A percentile compares a stretch with the other conserved stretches of the same genome.
phyloP scores from a whole-genome alignment of 2,797 vertebrate species.

The Rhinophrynus dorsalis region DNA sequence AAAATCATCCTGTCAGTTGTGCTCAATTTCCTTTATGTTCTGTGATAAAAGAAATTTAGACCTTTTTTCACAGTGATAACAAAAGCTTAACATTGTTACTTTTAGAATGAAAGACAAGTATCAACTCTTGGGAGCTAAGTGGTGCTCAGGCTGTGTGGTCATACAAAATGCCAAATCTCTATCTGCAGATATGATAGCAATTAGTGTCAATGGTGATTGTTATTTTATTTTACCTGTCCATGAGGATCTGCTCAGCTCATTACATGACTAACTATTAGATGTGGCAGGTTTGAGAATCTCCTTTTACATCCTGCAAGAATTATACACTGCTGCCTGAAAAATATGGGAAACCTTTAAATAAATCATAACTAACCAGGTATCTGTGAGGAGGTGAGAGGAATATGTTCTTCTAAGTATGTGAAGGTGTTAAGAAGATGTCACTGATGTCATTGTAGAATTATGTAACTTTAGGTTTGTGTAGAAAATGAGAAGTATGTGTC shows the following conservation, averaged over 20 bases:
- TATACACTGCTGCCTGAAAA: background rate
- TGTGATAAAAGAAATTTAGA: conserved; percentile 5
- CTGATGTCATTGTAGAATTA: conserved; percentile 7
- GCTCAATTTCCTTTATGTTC: conserved; percentile 4
- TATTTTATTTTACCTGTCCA: conserved; percentile 46
- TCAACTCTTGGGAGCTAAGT: conserved; percentile 41
- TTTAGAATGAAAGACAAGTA: conserved; percentile 34
- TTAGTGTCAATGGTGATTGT: conserved; percentile 44
- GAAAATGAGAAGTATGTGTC: conserved; percentile 1
- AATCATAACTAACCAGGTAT: conserved; percentile 33
- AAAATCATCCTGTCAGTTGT: background rate
- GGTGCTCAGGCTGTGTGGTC: conserved; percentile 37
- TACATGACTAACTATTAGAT: conserved; percentile 43
- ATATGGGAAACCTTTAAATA: conserved; percentile 25
- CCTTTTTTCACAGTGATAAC: conserved; percentile 13
- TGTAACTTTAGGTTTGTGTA: conserved; percentile 1
- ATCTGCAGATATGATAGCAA: conserved; percentile 36
- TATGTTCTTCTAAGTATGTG: conserved; percentile 18
- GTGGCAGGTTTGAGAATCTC: conserved; percentile 18
- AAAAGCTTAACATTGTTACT: conserved; percentile 34
- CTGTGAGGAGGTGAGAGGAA: background rate
- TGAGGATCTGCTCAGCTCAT: conserved; percentile 35
- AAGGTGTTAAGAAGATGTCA: conserved; percentile 26
- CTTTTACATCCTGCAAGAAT: background rate
- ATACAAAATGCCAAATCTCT: conserved; percentile 40